Base-by-base conservation (phyloP, 2,797 vertebrate species). In the Characodon lateralis region DNA sequence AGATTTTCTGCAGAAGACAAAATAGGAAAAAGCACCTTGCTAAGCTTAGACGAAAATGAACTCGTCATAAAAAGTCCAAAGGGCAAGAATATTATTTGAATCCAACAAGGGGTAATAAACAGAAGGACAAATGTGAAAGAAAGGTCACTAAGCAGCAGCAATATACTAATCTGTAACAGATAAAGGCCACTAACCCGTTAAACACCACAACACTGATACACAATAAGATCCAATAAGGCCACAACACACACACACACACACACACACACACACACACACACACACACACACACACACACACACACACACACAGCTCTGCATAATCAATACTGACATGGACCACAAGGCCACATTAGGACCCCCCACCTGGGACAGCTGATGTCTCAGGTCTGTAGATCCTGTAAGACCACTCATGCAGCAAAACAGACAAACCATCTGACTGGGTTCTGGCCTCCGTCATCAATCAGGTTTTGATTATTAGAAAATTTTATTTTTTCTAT, bases 241-340 rank as follows among this genome's bases (percentile, higher is more conserved):
- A 13, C 6, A 18, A 9, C 61, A 43, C 18, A 22, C 22, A 28
- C 56, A n/a, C 66, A 69, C 50, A 81, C 66, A 69, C 50, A 81
- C 0, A 71, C 66, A 69, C 50, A 81, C 66, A 69, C 50, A 81
- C 0, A 71, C 66, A 69, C 50, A 81, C 66, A 69, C 50, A 81
- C 0, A 71, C 66, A 69, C 50, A 81, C 66, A 69, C 50, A 81
- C 0, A 71, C n/a, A 9, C 61, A 43, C 18, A 22, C 22, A 28
- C 56, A n/a, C 66, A 69, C 50, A 81, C 66, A 69, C 50, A 81
- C 0, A 71, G 1, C 41, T 74, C 56, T n/a, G 72, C 61, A 71
- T 81, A 86, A 88, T 88, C 87, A 71, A 89, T 88, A 77, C 63
- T 5, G 84, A 84, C 85, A 74, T 13, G 39, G 26, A 83, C 61